These are phyloP conservation scores for Diplodus puntazzo DNA, from an alignment of 2,797 vertebrate species.

Conservation along the genomic window DNA sequence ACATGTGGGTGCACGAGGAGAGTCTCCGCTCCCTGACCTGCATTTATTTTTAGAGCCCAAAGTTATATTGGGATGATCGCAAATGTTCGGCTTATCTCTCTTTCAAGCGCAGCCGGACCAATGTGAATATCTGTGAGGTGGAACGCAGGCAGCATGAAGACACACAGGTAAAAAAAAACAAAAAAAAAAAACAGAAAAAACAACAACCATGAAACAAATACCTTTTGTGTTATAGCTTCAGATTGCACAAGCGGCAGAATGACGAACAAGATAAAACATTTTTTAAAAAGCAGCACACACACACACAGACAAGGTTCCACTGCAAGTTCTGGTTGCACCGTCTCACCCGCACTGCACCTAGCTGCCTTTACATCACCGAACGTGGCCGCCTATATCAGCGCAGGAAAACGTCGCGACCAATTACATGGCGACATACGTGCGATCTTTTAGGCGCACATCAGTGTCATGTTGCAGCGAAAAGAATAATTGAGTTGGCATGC, in stretches of 20 bases:
- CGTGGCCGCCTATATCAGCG: background rate
- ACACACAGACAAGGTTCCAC: conserved; percentile 1
- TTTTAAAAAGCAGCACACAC: background rate
- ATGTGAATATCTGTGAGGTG: conserved; percentile 58
- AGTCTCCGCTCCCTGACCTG: conserved; percentile 77
- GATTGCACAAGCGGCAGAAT: conserved; percentile 2
- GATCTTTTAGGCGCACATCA: conserved; percentile 61
- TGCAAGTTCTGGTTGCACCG: conserved; percentile 1
- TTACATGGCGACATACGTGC: conserved; percentile 55
- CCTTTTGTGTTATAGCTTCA: background rate
- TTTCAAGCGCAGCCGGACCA: conserved; percentile 44
- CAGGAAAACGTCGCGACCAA: conserved; percentile 39
- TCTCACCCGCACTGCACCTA: background rate
- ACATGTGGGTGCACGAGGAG: conserved; percentile 73
- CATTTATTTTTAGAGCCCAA: conserved; percentile 79
- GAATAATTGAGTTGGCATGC: conserved; percentile 68
- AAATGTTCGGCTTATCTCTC: conserved; percentile 76
- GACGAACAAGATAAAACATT: background rate
- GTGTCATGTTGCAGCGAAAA: conserved; percentile 56
- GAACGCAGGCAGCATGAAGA: conserved; percentile 7
- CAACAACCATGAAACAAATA: background rate
- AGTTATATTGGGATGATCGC: conserved; percentile 80
- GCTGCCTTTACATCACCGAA: conserved; percentile 17
- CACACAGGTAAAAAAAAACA: background rate
- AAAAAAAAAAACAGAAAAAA: background rate